Evolutionary conservation across 2,113 vertebrate genomes (phyloP), one percentile per base, ranked within the genome.

Genomic region (Pseudopipra pipra): DNA sequence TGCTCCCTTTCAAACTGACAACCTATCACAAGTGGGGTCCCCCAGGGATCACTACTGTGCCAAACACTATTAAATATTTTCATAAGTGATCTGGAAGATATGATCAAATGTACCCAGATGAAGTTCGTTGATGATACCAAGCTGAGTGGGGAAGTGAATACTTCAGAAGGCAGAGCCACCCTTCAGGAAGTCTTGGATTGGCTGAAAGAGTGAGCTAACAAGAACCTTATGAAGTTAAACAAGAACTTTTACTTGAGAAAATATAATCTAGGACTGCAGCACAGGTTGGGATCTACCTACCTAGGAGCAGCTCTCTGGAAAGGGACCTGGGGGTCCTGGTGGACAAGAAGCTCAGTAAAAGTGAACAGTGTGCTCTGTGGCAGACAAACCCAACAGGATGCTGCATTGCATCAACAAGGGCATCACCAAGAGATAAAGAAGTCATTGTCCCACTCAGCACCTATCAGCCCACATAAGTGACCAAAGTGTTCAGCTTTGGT

Each of bases 281-380:
- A 35, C 6, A 62, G 41, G 22, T 12, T 62, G 31, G 25, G 18
- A 43, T 27, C 22, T 43, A 11, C 25, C 30, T 35, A 49, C 8
- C 30, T 33, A 8, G 49, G 8, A 71, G 4, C 14, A 49, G 72
- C 35, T 56, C 18, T 37, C 7, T 33, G 22, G 25, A 39, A 49
- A 77, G 43, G 31, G 56, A 8, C 12, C 25, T 23, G 21, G 31
- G 17, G 22, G 9, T 11, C 21, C n/a, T 49, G 14, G 14, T 28
- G 31, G 35, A 27, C 22, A 33, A 1, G 8, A 27, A 27, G 5
- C 22, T 62, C 0, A 0, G 14, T 33, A 37, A 16, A 37, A 58
- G 9, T 51, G 59, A 41, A 10, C 7, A 56, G 11, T 19, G 51
- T 35, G 22, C 37, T 15, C 22, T 73, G 25, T 44, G 18, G 35